phyloP scores from a whole-genome alignment of 2,113 vertebrate genomes.

The Chamaetylas fuelleborni region DNA sequence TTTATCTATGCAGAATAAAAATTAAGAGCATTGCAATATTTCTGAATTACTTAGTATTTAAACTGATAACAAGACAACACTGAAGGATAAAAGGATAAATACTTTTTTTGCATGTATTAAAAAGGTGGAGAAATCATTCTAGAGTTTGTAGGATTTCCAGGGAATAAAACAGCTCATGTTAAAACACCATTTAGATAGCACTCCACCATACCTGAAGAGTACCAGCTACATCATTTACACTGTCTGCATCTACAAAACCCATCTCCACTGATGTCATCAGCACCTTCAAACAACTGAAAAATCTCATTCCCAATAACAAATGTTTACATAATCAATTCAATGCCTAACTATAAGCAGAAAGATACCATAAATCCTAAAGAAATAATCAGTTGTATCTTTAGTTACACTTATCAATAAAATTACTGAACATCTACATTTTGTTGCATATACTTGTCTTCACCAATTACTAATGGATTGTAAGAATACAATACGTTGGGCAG shows the following conservation, averaged over 20 bases:
- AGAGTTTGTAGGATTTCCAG: neutral
- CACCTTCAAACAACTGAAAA: neutral
- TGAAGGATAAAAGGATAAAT: neutral
- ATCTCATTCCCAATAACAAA: neutral
- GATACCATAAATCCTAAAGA: neutral
- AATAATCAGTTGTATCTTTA: neutral
- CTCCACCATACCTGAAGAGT: neutral
- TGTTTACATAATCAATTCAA: neutral
- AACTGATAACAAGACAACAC: neutral
- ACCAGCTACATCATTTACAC: neutral
- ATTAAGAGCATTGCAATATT: neutral
- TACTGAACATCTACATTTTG: neutral
- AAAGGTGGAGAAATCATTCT: neutral
- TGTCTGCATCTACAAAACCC: neutral
- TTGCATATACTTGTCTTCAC: neutral
- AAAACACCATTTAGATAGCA: neutral
- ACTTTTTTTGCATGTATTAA: neutral
- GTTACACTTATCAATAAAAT: neutral
- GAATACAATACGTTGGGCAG: neutral
- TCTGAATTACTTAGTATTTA: neutral
- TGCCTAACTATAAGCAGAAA: neutral
- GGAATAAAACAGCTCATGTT: neutral
- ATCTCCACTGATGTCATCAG: neutral
- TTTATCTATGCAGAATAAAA: neutral
- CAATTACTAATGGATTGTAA: neutral